Percentiles rank a stretch among this genome's conserved stretches.
These are phyloP conservation scores for Pterocles orientalis DNA, from an alignment of 2,113 vertebrate genomes.

Conservation along the genomic window DNA sequence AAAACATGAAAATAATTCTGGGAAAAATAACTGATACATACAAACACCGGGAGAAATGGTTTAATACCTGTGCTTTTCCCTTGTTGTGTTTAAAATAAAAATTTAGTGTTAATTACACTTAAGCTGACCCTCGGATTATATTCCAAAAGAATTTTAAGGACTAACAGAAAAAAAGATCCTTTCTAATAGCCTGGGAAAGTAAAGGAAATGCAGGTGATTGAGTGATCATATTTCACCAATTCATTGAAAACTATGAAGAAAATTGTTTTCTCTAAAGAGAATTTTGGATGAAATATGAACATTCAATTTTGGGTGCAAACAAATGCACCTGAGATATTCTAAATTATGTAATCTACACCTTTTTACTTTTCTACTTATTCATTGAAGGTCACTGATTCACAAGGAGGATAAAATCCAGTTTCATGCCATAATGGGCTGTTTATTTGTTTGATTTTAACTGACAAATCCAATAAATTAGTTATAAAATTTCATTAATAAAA, in stretches of 20 bases:
- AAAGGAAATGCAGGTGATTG: slow-evolving; percentile 72
- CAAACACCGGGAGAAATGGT: background rate
- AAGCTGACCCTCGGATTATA: slow-evolving; percentile 73
- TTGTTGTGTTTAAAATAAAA: slow-evolving; percentile 59
- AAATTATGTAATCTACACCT: background rate
- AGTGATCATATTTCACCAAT: slow-evolving; percentile 68
- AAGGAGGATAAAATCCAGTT: background rate
- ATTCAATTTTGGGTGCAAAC: slow-evolving; percentile 27
- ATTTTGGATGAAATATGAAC: slow-evolving; percentile 68
- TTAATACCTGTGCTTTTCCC: slow-evolving; percentile 12
- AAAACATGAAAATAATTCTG: background rate
- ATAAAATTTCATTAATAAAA: slow-evolving; percentile 41
- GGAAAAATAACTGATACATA: background rate
- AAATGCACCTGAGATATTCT: background rate
- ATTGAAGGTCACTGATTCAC: background rate
- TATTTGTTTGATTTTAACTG: slow-evolving; percentile 41
- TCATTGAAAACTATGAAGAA: slow-evolving; percentile 49
- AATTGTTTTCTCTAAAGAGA: slow-evolving; percentile 62
- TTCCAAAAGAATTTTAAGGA: slow-evolving; percentile 70
- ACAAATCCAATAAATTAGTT: slow-evolving; percentile 24
- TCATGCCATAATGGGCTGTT: background rate
- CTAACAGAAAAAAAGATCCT: slow-evolving; percentile 45
- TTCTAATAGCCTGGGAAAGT: slow-evolving; percentile 76
- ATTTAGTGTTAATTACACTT: slow-evolving; percentile 74
- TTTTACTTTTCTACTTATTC: slow-evolving; percentile 15